Evolutionary conservation across 2,797 vertebrate species (phyloP).

Genomic region (Eidolon dupreanum): DNA sequence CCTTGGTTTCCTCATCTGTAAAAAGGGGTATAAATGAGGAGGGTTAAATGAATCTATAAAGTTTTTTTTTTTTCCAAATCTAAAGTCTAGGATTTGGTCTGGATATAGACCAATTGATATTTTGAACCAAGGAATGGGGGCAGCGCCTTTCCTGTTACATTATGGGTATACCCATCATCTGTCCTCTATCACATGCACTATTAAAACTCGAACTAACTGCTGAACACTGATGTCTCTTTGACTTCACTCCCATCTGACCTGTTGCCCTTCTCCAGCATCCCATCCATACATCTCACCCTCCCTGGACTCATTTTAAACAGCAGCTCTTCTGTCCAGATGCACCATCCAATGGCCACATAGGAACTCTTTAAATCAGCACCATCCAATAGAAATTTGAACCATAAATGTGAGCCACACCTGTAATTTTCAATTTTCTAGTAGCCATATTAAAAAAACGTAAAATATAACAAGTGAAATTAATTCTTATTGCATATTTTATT

Average conservation of each 20-base stretch:
- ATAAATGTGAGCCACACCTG: neutral
- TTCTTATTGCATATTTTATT: slow-evolving; percentile 15
- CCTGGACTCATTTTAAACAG: neutral
- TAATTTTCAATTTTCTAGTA: neutral
- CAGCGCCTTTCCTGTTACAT: neutral
- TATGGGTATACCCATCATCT: neutral
- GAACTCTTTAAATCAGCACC: neutral
- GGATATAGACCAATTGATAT: neutral
- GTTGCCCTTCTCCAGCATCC: neutral
- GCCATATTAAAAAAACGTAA: neutral
- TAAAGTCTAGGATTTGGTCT: neutral
- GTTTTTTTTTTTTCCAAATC: neutral
- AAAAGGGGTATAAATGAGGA: neutral
- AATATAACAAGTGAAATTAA: neutral
- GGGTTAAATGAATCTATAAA: neutral
- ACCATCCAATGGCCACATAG: neutral
- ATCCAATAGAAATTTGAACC: neutral
- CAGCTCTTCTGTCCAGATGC: neutral
- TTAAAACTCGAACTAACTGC: neutral
- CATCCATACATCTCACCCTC: neutral
- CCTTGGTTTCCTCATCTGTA: neutral
- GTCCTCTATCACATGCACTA: neutral
- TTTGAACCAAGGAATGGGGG: neutral
- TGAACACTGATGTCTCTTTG: neutral
- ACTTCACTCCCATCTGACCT: neutral